Conservation (phyloP, 2,797 vertebrate genomes). For the Etheostoma nigrum region DNA sequence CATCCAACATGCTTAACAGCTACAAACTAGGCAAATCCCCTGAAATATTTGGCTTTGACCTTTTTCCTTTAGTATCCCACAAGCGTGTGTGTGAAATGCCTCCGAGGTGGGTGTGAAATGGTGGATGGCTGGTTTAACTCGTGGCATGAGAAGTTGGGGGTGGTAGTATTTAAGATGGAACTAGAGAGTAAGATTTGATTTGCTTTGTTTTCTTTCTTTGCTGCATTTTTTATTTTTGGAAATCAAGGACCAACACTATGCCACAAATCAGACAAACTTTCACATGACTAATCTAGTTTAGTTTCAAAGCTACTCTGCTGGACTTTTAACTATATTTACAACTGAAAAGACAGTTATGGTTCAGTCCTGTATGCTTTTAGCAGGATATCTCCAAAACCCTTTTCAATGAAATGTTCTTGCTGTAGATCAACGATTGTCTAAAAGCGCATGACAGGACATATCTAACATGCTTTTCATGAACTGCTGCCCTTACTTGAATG, state of each 20-base stretch:
- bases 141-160: constrained; percentile 6
- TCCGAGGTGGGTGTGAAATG: constrained; percentile 18
- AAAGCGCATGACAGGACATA: too few relatives aligned
- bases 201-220: background rate
- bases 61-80: constrained; percentile 18
- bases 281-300: background rate
- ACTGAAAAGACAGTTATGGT: background rate
- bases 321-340: background rate
- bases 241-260: background rate
- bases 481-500: too few relatives aligned
- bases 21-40: constrained; percentile 26
- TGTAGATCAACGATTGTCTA: too few relatives aligned
- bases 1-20: constrained; percentile 19
- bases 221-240: background rate
- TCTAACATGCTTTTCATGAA: too few relatives aligned
- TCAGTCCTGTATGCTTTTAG: background rate
- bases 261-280: background rate
- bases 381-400: background rate
- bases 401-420: background rate
- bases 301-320: background rate
- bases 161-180: constrained; percentile 13
- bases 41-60: constrained; percentile 31
- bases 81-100: constrained; percentile 11
- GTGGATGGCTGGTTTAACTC: constrained; percentile 19
- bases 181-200: background rate